Base-by-base conservation (phyloP, 2,888 invertebrate genomes). In the Acrobasis consociella region DNA sequence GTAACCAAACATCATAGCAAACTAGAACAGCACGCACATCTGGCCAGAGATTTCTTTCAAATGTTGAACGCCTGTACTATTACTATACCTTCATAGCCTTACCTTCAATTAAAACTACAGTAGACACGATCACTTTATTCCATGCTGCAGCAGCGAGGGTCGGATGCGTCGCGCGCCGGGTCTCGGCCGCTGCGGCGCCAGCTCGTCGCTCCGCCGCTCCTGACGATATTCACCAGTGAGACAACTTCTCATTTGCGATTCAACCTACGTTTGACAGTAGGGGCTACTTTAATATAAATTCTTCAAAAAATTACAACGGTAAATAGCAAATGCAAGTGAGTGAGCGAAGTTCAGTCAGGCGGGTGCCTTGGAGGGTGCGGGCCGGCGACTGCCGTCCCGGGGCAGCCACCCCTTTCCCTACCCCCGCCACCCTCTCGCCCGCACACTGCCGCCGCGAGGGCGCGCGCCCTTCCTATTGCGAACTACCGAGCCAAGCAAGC, bases 351-450 rank as follows among this genome's bases (percentile, higher is more conserved):
- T 46, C 46, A 5, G 17, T 51, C n/a, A 37, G 2, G 11, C 31
- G 22, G 22, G 22, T 22, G 11, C 52, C 31, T 13, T 11, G 13
- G 37, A 52, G 52, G 52, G 52, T 8, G 52, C 52, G 52, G 11
- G 9, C n/a, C 13, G 7, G 51, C 22, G 37, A 52, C 52, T 52
- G 31, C 31, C 52, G 52, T 37, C 52, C 52, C 52, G 13, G n/a
- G 7, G 31, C 31, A 31, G 52, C 22, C 31, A 5, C 13, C n/a
- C 52, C 5, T 13, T 31, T 13, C 52, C 52, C 0, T 31, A 5
- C 31, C 1, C 52, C 17, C 50, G 11, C 42, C 22, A 31, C 52
- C 11, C 22, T n/a, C n/a, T n/a, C 52, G 13, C 51, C 31, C 22
- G 13, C 2, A 10, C n/a, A 52, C 52, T 37, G 13, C 13, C 22